Percentiles rank a stretch among this genome's conserved stretches.
phyloP scores from a whole-genome alignment of 2,113 vertebrate genomes.

The Hemichromis elongatus region DNA sequence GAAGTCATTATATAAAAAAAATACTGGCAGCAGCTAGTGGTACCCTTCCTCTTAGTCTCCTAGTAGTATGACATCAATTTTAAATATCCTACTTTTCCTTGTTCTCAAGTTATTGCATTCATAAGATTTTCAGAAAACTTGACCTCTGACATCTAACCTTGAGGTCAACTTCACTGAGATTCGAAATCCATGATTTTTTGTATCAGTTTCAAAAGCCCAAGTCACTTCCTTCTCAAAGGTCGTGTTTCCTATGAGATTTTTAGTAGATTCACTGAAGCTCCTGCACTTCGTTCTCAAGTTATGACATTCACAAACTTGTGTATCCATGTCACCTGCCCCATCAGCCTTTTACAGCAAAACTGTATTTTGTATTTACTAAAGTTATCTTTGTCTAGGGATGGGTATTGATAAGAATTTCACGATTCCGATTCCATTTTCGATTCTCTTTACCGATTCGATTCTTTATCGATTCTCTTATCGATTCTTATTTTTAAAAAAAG shows the following conservation, averaged over 20 bases:
- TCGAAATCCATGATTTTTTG: accelerated
- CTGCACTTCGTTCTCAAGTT: accelerated
- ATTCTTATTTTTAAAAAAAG: too few relatives aligned
- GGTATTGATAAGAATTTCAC: too few relatives aligned
- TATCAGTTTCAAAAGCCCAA: neutral
- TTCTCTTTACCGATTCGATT: too few relatives aligned
- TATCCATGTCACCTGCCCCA: neutral
- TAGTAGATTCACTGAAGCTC: neutral
- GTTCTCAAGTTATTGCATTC: neutral
- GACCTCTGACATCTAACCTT: neutral
- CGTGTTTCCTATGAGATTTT: neutral
- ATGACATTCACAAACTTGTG: neutral
- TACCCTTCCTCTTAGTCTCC: neutral
- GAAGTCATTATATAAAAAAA: neutral
- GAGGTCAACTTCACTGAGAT: neutral
- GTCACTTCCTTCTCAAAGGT: neutral
- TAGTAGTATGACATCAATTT: neutral
- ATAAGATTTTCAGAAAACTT: neutral
- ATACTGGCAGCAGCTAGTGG: neutral
- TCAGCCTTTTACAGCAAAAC: neutral
- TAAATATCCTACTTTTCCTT: neutral
- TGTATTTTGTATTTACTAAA: neutral
- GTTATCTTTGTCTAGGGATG: neutral
- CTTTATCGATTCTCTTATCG: too few relatives aligned
- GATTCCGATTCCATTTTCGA: too few relatives aligned